Evolutionary conservation across 2,113 vertebrate species (phyloP), one percentile per base, ranked within the genome.

Genomic region (Hystrix brachyura): DNA sequence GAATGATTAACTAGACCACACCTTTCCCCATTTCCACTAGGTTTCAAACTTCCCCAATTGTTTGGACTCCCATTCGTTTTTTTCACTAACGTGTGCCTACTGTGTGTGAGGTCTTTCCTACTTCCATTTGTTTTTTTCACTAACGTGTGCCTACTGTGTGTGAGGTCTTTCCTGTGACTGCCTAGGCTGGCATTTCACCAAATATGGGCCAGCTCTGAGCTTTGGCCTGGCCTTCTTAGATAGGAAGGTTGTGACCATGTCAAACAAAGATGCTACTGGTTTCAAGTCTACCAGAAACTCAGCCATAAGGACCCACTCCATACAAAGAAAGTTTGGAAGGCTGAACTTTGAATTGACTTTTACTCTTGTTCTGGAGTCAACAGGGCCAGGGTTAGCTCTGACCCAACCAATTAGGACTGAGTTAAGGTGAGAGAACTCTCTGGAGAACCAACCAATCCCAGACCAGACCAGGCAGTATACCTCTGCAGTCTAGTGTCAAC

Each of bases 391-490:
- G 43, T 92, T 59, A 92, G 23, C 32, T 11, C 25, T 72, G 29
- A 96, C 23, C 53, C 53, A 90, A 19, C 7, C 29, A 93, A 51
- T 72, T 2, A 27, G 7, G 65, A 15, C 83, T 95, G 84, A 84
- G 3, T 83, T 38, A 74, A 86, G 57, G 71, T 38, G 62, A 93
- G 64, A 87, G 64, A 29, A 91, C 67, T 92, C 9, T 84, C 65
- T 87, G 89, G 89, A 81, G 57, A 82, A 95, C 88, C 76, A 90
- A 23, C 74, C 87, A 95, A 81, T 84, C 90, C 81, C 90, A 59
- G 67, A 27, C 76, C 46, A 19, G 29, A 4, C 18, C 38, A 82
- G 27, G 90, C 18, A 86, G 34, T 14, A 21, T 4, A 60, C 95
- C 71, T n/a, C 11, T 90, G 81, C 65, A 76, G 67, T 21, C 62